Evolutionary conservation across 1,140 invertebrate species (phyloP).

Genomic region (Drosophila paulistorum): DNA sequence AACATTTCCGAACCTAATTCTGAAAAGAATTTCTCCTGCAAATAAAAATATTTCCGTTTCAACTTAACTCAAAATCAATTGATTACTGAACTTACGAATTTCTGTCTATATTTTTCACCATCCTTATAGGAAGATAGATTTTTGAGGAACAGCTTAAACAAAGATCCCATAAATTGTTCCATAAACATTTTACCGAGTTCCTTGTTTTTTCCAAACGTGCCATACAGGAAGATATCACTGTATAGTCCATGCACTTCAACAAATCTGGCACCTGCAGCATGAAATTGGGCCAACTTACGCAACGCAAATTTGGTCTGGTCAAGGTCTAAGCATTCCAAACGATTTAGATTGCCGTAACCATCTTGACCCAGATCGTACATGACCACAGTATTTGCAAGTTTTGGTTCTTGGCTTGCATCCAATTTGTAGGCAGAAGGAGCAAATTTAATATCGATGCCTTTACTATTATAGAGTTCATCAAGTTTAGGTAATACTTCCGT

Average conservation of each 20-base stretch:
- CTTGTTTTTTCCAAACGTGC: constrained; percentile 37
- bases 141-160: constrained; percentile 44
- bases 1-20: constrained; percentile 27
- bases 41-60: constrained; percentile 1
- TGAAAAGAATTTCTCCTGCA: constrained; percentile 12
- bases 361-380: constrained; percentile 84
- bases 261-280: constrained; percentile 80
- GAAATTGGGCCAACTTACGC: constrained; percentile 84
- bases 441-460: constrained; percentile 55
- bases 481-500: constrained; percentile 61
- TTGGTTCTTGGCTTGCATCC: constrained; percentile 42
- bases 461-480: constrained; percentile 56
- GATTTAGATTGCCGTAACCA: constrained; percentile 85
- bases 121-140: constrained; percentile 53
- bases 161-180: constrained; percentile 41
- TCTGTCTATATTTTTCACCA: constrained; percentile 51
- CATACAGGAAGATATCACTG: constrained; percentile 32
- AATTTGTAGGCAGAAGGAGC: constrained; percentile 55
- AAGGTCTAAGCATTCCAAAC: constrained; percentile 84
- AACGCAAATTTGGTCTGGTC: constrained; percentile 84
- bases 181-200: constrained; percentile 24
- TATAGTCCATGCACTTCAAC: constrained; percentile 52
- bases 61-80: neutral
- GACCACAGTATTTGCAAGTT: constrained; percentile 66
- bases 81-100: constrained; percentile 42